A percentile compares a stretch with the other conserved stretches of the same genome.
Evolutionary conservation across 2,113 vertebrate genomes (phyloP).

Genomic region (Narcine bancroftii): DNA sequence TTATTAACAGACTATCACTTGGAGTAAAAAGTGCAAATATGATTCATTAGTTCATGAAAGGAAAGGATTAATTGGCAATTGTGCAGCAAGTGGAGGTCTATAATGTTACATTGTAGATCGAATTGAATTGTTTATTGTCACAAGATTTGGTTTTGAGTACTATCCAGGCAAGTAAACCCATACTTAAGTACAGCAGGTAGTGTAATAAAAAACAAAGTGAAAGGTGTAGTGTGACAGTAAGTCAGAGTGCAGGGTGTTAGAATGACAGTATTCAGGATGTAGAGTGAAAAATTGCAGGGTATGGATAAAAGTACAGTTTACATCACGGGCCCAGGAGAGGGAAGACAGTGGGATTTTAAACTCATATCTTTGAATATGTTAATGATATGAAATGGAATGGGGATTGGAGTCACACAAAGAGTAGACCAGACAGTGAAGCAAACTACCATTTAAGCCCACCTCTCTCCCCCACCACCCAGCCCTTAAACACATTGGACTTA

Average conservation of each 20-base stretch:
- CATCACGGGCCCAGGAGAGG: not conserved
- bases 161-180: too few species aligned
- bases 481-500: not conserved
- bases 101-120: not conserved
- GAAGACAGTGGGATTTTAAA: not conserved
- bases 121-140: too few species aligned
- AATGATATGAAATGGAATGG: not conserved
- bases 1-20: not conserved
- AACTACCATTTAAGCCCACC: too few species aligned
- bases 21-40: not conserved
- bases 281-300: too few species aligned
- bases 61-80: not conserved
- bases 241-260: too few species aligned
- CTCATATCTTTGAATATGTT: not conserved
- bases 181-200: too few species aligned
- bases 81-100: not conserved
- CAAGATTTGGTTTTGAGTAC: too few species aligned
- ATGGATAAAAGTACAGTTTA: too few species aligned
- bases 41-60: not conserved
- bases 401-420: not conserved
- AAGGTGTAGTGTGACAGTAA: too few species aligned
- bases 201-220: too few species aligned
- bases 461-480: not conserved
- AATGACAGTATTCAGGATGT: too few species aligned
- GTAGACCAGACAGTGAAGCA: not conserved